A percentile compares a stretch with the other conserved stretches of the same genome.
Conservation (phyloP, 2,888 invertebrate species). For the Epinotia brunnichana region DNA sequence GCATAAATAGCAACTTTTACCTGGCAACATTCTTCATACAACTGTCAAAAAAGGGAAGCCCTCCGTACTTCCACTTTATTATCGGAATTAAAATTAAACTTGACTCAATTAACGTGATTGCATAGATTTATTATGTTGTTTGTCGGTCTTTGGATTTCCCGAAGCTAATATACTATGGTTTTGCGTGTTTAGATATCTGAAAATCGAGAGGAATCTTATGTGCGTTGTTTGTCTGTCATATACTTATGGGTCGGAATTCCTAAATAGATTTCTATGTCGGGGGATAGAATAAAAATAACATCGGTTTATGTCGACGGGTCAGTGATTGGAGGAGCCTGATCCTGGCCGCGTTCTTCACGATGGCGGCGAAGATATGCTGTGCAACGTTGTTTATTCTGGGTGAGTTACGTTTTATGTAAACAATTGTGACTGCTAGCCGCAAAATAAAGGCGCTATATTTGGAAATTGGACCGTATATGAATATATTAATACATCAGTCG, state of each 20-base stretch:
- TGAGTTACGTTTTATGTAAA: conserved; percentile 54
- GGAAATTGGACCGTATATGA: conserved; percentile 22
- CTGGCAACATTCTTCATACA: conserved; percentile 14
- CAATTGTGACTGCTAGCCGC: conserved; percentile 21
- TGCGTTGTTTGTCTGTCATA: conserved; percentile 77
- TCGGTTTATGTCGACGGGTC: conserved; percentile 70
- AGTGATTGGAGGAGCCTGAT: conserved; percentile 59
- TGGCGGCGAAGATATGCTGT: conserved; percentile 58
- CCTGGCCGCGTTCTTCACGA: conserved; percentile 47
- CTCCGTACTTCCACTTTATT: conserved; percentile 36
- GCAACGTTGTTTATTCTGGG: conserved; percentile 62
- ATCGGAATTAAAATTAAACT: conserved; percentile 41
- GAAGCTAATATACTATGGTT: conserved; percentile 45
- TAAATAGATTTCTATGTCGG: conserved; percentile 81
- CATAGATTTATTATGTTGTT: conserved; percentile 38
- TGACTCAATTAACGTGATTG: conserved; percentile 43
- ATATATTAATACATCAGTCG: conserved; percentile 15
- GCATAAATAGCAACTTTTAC: background rate
- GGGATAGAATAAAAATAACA: conserved; percentile 81
- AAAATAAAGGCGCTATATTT: conserved; percentile 32
- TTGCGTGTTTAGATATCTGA: conserved; percentile 50
- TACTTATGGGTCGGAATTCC: conserved; percentile 74
- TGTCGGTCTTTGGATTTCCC: conserved; percentile 23
- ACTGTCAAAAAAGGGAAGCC: conserved; percentile 41
- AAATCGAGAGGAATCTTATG: conserved; percentile 55